phyloP scores from a whole-genome alignment of 2,888 invertebrate species.

The Toxonevra muliebris region DNA sequence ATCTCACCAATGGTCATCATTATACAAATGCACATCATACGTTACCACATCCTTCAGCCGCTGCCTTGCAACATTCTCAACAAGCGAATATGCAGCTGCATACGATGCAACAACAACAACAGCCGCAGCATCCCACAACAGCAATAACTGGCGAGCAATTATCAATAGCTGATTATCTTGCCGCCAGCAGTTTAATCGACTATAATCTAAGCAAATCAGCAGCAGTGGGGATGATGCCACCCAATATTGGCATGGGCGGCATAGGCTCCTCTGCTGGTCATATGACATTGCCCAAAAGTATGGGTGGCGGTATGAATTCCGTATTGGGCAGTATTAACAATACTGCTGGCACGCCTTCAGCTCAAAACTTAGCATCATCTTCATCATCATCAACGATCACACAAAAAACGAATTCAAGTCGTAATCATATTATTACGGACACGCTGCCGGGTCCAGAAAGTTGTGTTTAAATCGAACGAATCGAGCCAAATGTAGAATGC shows the following conservation, averaged over 20 bases:
- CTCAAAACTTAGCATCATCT: constrained; percentile 12
- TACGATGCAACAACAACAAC: constrained; percentile 42
- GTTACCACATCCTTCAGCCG: constrained; percentile 49
- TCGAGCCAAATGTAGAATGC: not conserved
- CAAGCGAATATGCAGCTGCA: constrained; percentile 56
- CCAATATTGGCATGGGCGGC: constrained; percentile 30
- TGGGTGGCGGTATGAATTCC: constrained; percentile 44
- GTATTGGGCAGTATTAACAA: constrained; percentile 37
- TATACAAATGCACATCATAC: constrained; percentile 53
- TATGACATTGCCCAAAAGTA: constrained; percentile 58
- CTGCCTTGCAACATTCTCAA: constrained; percentile 34
- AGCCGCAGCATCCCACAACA: constrained; percentile 34
- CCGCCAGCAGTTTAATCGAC: constrained; percentile 62
- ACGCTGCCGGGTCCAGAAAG: constrained; percentile 88
- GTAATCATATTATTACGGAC: constrained; percentile 82
- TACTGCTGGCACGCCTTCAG: constrained; percentile 37
- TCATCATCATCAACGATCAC: constrained; percentile 50
- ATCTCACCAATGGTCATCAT: constrained; percentile 41
- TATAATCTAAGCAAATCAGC: constrained; percentile 61
- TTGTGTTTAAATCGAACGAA: constrained; percentile 74
- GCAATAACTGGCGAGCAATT: constrained; percentile 52
- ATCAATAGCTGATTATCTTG: constrained; percentile 60
- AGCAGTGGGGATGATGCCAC: constrained; percentile 41
- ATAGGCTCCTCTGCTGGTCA: constrained; percentile 40
- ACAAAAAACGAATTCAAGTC: constrained; percentile 67